Evolutionary conservation across 1,140 invertebrate species (phyloP).

Genomic region (Dendroctonus ponderosae): DNA sequence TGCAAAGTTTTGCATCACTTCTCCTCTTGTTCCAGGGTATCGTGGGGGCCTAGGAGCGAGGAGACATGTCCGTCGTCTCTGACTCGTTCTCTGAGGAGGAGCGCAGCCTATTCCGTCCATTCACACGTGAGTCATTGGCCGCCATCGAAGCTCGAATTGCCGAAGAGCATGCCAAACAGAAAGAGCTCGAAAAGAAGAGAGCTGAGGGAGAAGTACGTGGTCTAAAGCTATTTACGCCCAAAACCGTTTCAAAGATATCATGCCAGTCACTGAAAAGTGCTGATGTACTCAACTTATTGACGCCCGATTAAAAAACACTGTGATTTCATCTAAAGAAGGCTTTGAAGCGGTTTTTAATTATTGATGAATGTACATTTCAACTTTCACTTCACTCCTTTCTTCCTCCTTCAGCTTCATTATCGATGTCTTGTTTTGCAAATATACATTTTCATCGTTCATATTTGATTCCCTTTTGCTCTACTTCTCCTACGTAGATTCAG

Average conservation of each 20-base stretch:
- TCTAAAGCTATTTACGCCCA: constrained; percentile 1
- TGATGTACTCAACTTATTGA: too few relatives aligned
- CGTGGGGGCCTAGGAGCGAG: constrained; percentile 52
- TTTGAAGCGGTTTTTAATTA: too few relatives aligned
- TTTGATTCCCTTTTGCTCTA: too few relatives aligned
- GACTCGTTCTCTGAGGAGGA: constrained; percentile 89
- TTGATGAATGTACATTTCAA: too few relatives aligned
- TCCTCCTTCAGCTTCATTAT: too few relatives aligned
- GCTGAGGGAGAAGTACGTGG: constrained; percentile 83
- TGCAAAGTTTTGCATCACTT: neutral
- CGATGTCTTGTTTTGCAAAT: too few relatives aligned
- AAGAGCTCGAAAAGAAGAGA: constrained; percentile 93
- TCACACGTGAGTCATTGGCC: constrained; percentile 93
- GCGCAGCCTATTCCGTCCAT: constrained; percentile 94
- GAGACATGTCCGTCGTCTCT: constrained; percentile 81
- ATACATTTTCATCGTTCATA: too few relatives aligned
- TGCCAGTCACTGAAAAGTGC: neutral
- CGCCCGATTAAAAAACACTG: too few relatives aligned
- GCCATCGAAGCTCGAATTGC: constrained; percentile 90
- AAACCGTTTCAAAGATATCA: constrained; percentile 4
- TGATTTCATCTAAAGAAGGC: too few relatives aligned
- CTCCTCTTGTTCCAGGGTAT: constrained; percentile 47
- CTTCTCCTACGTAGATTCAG: too few relatives aligned
- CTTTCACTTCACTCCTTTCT: too few relatives aligned
- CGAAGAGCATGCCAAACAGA: constrained; percentile 92